Evolutionary conservation across 2,888 invertebrate genomes (phyloP).

Genomic region (Keiferia lycopersicella): DNA sequence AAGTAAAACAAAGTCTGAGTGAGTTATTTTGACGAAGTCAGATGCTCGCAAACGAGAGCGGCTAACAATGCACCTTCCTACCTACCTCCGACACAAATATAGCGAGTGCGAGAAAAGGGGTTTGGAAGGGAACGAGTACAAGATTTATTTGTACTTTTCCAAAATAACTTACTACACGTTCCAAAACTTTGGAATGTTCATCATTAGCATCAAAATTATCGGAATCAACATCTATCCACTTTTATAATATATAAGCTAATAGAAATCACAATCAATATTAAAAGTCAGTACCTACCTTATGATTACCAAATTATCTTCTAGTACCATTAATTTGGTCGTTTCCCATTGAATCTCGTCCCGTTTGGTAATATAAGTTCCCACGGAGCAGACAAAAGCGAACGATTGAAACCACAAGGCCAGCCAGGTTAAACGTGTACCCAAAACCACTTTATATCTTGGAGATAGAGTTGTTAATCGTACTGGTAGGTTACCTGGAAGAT

Average conservation of each 20-base stretch:
- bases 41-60: slow-evolving; percentile 50
- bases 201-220: neutral
- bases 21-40: slow-evolving; percentile 70
- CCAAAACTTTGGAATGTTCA: neutral
- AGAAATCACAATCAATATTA: neutral
- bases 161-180: neutral
- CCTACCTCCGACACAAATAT: slow-evolving; percentile 22
- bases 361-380: slow-evolving; percentile 28
- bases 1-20: slow-evolving; percentile 68
- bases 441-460: neutral
- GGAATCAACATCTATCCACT: neutral
- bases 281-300: neutral
- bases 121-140: slow-evolving; percentile 24
- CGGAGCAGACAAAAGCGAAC: slow-evolving; percentile 29
- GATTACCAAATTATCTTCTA: slow-evolving; percentile 7
- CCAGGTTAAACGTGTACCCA: neutral
- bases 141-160: slow-evolving; percentile 5
- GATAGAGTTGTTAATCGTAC: neutral
- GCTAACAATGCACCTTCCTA: slow-evolving; percentile 28
- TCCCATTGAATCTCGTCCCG: slow-evolving; percentile 7
- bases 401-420: slow-evolving; percentile 21
- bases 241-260: too few relatives aligned
- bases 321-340: slow-evolving; percentile 17
- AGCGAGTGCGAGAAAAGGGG: slow-evolving; percentile 29
- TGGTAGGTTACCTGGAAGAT: slow-evolving; percentile 16